These are phyloP conservation scores for Scaptomyza flava DNA, from an alignment of 2,888 invertebrate species.

Conservation along the genomic window DNA sequence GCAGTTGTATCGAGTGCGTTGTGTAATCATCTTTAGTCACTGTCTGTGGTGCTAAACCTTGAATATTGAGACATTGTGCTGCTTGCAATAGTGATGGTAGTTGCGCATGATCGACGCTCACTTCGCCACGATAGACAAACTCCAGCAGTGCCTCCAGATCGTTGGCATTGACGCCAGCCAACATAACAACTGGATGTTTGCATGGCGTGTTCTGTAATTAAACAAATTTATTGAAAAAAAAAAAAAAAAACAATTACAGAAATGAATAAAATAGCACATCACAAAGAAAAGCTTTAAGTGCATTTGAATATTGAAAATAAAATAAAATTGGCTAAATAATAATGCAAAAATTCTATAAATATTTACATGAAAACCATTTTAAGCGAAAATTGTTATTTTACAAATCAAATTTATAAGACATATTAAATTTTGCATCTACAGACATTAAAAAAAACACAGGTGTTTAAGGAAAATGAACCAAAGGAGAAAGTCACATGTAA, in stretches of 20 bases:
- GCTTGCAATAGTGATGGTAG: constrained; percentile 87
- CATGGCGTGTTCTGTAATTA: constrained; percentile 86
- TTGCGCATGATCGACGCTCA: constrained; percentile 87
- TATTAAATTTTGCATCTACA: too few species aligned
- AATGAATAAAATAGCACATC: too few species aligned
- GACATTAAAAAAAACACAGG: too few species aligned
- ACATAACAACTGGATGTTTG: constrained; percentile 88
- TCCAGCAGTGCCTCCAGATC: constrained; percentile 87
- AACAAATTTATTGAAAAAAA: constrained; percentile 18
- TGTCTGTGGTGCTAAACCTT: constrained; percentile 86
- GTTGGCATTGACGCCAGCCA: constrained; percentile 87
- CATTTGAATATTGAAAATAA: too few species aligned
- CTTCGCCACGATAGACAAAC: constrained; percentile 88
- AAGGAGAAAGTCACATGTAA: neutral
- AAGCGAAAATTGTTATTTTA: too few species aligned
- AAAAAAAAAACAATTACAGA: constrained; percentile 2
- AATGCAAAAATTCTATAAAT: too few species aligned
- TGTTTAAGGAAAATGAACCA: neutral
- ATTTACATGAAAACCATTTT: too few species aligned
- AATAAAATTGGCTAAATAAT: too few species aligned
- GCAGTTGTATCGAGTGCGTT: constrained; percentile 84
- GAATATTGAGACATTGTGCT: constrained; percentile 87
- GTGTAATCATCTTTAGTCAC: constrained; percentile 85
- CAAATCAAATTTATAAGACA: too few species aligned
- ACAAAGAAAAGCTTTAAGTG: too few species aligned